These are phyloP conservation scores for Andrena dorsata DNA, from an alignment of 2,888 invertebrate species.

Conservation along the genomic window DNA sequence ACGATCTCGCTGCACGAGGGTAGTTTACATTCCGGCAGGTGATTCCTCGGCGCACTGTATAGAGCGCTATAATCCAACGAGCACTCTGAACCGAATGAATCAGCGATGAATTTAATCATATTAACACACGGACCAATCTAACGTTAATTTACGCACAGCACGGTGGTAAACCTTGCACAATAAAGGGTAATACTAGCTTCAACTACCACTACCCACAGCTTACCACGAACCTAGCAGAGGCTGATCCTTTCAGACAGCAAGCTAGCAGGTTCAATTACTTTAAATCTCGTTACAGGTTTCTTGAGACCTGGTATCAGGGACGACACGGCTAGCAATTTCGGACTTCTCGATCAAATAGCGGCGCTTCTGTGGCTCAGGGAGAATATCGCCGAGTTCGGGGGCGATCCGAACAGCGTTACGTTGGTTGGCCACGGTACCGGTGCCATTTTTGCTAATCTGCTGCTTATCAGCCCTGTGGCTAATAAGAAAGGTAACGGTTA, in stretches of 20 bases:
- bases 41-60: slow-evolving; percentile 12
- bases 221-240: too few relatives aligned
- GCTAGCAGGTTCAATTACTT: background rate
- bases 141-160: too few relatives aligned
- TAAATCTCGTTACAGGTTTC: slow-evolving; percentile 87
- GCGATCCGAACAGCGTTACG: slow-evolving; percentile 94
- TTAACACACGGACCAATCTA: too few relatives aligned
- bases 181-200: too few relatives aligned
- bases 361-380: slow-evolving; percentile 98
- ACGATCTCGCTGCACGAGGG: slow-evolving; percentile 49
- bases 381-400: slow-evolving; percentile 96
- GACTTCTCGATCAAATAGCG: slow-evolving; percentile 96
- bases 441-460: slow-evolving; percentile 96
- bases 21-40: slow-evolving; percentile 44
- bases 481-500: slow-evolving; percentile 84
- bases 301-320: slow-evolving; percentile 92
- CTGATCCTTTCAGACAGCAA: background rate
- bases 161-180: too few relatives aligned
- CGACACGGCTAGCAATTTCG: slow-evolving; percentile 94
- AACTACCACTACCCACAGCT: too few relatives aligned
- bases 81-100: background rate
- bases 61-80: background rate
- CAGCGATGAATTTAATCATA: too few relatives aligned
- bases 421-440: slow-evolving; percentile 98
- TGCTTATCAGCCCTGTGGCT: slow-evolving; percentile 96